A percentile compares a stretch with the other conserved stretches of the same genome.
These are phyloP conservation scores for Artibeus lituratus DNA, from an alignment of 2,797 vertebrate genomes.

Conservation along the genomic window DNA sequence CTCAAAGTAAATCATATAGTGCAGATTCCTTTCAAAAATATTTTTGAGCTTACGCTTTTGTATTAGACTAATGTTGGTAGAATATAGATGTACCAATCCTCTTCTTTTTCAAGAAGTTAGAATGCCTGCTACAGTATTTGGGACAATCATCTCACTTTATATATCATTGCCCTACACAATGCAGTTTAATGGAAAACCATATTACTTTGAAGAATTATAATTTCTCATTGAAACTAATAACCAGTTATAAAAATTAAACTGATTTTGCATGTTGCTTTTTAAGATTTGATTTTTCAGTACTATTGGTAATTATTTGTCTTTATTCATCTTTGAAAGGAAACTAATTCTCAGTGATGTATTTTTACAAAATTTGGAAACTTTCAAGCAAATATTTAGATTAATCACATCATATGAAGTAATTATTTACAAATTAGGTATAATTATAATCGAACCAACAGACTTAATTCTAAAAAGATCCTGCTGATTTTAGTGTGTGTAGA, in stretches of 20 bases:
- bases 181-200: not conserved
- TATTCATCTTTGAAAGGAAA: slow-evolving; percentile 13
- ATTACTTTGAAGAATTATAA: not conserved
- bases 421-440: not conserved
- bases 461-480: not conserved
- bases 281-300: not conserved
- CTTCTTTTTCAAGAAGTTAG: not conserved
- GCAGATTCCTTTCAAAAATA: not conserved
- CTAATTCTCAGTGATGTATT: not conserved
- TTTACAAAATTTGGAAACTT: not conserved
- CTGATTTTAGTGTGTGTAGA: not conserved
- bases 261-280: not conserved
- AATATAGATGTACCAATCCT: not conserved
- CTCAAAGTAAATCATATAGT: not conserved
- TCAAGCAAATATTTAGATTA: slow-evolving; percentile 1
- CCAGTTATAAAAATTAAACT: not conserved
- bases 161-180: not conserved
- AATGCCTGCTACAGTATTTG: not conserved
- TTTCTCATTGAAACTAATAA: not conserved
- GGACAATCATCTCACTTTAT: not conserved
- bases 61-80: not conserved
- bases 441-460: not conserved
- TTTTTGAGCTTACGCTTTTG: not conserved
- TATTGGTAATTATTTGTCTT: not conserved
- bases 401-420: not conserved